These are phyloP conservation scores for Argynnis bischoffii DNA, from an alignment of 2,888 invertebrate species.

Conservation along the genomic window DNA sequence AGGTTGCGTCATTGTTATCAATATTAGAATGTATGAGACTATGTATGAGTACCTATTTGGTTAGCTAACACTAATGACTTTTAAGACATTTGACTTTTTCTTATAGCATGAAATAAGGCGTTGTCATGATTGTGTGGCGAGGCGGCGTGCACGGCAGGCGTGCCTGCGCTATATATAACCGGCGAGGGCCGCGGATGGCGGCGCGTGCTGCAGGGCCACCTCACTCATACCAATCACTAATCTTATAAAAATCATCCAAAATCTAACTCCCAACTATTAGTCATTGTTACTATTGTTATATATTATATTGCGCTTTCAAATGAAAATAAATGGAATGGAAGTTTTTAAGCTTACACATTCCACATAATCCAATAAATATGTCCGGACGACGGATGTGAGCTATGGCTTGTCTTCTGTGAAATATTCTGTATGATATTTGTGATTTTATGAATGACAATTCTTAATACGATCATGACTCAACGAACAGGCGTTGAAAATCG, in stretches of 20 bases:
- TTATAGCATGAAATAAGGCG: slow-evolving; percentile 53
- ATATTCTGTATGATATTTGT: slow-evolving; percentile 52
- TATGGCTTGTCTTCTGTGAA: slow-evolving; percentile 38
- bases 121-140: slow-evolving; percentile 70
- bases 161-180: slow-evolving; percentile 76
- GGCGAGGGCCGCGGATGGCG: slow-evolving; percentile 69
- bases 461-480: slow-evolving; percentile 66
- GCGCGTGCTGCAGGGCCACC: slow-evolving; percentile 56
- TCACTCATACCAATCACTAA: slow-evolving; percentile 57
- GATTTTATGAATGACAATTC: slow-evolving; percentile 71
- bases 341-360: neutral
- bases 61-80: slow-evolving; percentile 31
- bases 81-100: slow-evolving; percentile 43
- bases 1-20: slow-evolving; percentile 23
- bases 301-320: too few species aligned
- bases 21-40: slow-evolving; percentile 10
- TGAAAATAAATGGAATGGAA: too few species aligned
- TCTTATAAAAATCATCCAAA: slow-evolving; percentile 31
- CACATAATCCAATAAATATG: neutral
- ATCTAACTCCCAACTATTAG: neutral
- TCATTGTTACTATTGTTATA: too few species aligned
- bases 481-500: slow-evolving; percentile 54
- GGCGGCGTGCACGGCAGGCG: slow-evolving; percentile 63
- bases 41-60: slow-evolving; percentile 26
- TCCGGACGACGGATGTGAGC: slow-evolving; percentile 31